Evolutionary conservation across 2,113 vertebrate genomes (phyloP).

Genomic region (Aldabrachelys gigantea): DNA sequence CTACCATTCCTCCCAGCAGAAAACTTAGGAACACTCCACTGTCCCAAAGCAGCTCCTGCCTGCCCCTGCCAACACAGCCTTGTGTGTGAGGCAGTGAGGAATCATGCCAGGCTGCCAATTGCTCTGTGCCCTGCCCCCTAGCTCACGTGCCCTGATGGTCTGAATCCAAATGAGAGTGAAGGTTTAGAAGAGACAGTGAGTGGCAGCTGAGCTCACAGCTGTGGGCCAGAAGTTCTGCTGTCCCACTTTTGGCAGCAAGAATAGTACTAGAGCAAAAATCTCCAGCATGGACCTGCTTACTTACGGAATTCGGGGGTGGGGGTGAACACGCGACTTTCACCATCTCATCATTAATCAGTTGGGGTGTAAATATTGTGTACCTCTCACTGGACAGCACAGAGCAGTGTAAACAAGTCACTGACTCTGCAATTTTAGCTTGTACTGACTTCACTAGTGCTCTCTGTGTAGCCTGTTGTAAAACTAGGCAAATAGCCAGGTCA

Average conservation of each 20-base stretch:
- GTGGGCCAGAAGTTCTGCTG: background rate
- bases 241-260: background rate
- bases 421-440: too few species aligned
- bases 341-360: too few species aligned
- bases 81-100: background rate
- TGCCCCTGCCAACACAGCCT: background rate
- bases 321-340: too few species aligned
- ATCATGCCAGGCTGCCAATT: too few species aligned
- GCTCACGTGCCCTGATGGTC: background rate
- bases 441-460: too few species aligned
- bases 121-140: too few species aligned
- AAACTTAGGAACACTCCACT: background rate
- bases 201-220: background rate
- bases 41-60: background rate
- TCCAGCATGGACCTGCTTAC: background rate
- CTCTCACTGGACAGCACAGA: too few species aligned
- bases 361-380: too few species aligned
- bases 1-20: fast-evolving
- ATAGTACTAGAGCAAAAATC: background rate
- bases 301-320: background rate
- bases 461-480: too few species aligned
- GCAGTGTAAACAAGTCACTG: too few species aligned
- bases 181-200: background rate
- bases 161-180: background rate
- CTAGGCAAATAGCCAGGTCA: too few species aligned